These are phyloP conservation scores for Diorhabda sublineata DNA, from an alignment of 1,140 invertebrate genomes.

Conservation along the genomic window DNA sequence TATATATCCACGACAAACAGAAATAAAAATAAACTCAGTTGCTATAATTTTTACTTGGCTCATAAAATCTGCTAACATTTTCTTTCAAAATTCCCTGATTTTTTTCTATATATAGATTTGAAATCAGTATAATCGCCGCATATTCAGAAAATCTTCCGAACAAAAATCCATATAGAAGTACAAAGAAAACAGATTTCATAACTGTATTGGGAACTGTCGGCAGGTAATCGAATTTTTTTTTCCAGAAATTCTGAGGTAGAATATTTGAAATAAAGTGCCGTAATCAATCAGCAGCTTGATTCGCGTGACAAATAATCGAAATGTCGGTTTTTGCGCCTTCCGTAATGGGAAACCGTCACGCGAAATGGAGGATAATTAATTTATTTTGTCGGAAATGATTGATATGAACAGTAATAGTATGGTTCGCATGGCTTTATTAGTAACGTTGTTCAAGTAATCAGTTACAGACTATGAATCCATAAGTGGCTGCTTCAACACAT, in stretches of 20 bases:
- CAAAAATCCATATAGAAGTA: too few species aligned
- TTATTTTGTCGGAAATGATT: conserved; percentile 1
- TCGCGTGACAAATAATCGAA: conserved; percentile 1
- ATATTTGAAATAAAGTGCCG: neutral
- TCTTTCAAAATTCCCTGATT: too few species aligned
- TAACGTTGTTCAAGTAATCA: neutral
- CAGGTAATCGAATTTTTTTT: neutral
- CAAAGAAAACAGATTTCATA: too few species aligned
- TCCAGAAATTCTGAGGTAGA: neutral
- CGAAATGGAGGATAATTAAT: conserved; percentile 2
- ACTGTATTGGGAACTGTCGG: neutral
- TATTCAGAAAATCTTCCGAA: too few species aligned
- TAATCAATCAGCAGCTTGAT: neutral
- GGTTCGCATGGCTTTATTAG: neutral
- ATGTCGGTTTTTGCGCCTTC: conserved; percentile 1
- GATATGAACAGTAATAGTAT: neutral
- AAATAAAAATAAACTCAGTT: too few species aligned
- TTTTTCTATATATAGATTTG: too few species aligned
- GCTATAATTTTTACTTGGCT: too few species aligned
- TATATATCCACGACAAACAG: too few species aligned
- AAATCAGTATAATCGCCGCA: too few species aligned
- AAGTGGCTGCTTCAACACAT: neutral
- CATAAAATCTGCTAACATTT: too few species aligned
- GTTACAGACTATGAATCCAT: neutral
- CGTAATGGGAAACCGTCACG: neutral